Percentiles rank a stretch among this genome's conserved stretches.
phyloP scores from a whole-genome alignment of 2,888 invertebrate species.

The Listrodromus nycthemerus region DNA sequence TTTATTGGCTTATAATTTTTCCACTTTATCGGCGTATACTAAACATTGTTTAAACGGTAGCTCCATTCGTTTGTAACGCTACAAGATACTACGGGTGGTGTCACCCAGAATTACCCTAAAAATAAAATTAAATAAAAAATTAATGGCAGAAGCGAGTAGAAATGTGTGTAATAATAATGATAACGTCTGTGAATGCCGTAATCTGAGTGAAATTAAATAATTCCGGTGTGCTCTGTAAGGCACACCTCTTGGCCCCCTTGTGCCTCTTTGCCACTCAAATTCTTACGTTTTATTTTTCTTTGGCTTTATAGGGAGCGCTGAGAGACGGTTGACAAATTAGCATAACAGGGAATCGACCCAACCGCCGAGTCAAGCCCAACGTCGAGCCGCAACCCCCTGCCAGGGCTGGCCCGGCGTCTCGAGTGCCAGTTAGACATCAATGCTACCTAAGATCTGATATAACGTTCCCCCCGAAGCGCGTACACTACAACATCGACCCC shows the following conservation, averaged over 20 bases:
- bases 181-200: slow-evolving; percentile 5
- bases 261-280: slow-evolving; percentile 34
- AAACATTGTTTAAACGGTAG: too few relatives aligned
- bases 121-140: slow-evolving; percentile 4
- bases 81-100: too few relatives aligned
- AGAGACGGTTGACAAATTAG: slow-evolving; percentile 83
- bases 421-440: slow-evolving; percentile 81
- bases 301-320: slow-evolving; percentile 42
- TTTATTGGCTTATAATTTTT: too few relatives aligned
- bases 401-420: slow-evolving; percentile 76
- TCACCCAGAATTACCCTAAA: background rate
- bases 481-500: slow-evolving; percentile 14
- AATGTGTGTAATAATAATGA: slow-evolving; percentile 17
- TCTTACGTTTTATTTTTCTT: background rate
- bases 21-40: too few relatives aligned
- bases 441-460: slow-evolving; percentile 79
- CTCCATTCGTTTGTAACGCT: too few relatives aligned
- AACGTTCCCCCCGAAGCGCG: slow-evolving; percentile 55
- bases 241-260: slow-evolving; percentile 13
- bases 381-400: slow-evolving; percentile 74
- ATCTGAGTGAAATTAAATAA: slow-evolving; percentile 15
- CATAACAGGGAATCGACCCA: slow-evolving; percentile 83
- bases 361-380: slow-evolving; percentile 79
- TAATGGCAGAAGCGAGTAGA: background rate
- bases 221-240: slow-evolving; percentile 29